Percentiles rank a stretch among this genome's conserved stretches.
These are phyloP conservation scores for Cyprinodon variegatus DNA, from an alignment of 2,113 vertebrate genomes.

Conservation along the genomic window DNA sequence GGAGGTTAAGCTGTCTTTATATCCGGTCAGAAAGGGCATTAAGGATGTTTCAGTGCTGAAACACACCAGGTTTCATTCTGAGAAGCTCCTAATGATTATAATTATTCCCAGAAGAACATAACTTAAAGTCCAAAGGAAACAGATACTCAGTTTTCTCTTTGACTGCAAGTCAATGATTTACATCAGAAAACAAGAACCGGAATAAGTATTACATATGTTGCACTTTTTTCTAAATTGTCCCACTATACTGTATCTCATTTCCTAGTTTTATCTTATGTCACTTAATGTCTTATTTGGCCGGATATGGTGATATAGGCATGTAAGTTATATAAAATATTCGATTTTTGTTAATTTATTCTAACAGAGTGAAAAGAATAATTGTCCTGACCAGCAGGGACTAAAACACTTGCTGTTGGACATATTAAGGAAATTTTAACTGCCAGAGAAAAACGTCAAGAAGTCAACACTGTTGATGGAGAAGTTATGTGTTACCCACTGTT, in stretches of 20 bases:
- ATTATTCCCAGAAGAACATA: conserved; percentile 15
- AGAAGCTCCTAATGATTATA: conserved; percentile 12
- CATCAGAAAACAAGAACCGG: neutral
- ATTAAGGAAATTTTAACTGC: too few relatives aligned
- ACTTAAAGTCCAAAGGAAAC: neutral
- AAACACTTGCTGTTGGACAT: too few relatives aligned
- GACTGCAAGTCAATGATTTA: neutral
- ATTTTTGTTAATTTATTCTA: neutral
- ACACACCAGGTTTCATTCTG: conserved; percentile 27
- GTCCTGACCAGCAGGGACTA: neutral
- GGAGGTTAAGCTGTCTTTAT: too few relatives aligned
- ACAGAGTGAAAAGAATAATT: neutral
- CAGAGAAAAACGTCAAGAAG: too few relatives aligned
- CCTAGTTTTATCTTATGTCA: too few relatives aligned
- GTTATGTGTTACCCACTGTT: too few relatives aligned
- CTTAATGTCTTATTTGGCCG: neutral
- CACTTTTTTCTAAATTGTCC: neutral
- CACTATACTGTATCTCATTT: neutral
- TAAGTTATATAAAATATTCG: neutral
- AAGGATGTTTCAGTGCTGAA: neutral
- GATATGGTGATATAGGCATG: neutral
- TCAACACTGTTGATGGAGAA: too few relatives aligned
- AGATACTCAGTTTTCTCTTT: neutral
- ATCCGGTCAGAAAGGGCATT: neutral
- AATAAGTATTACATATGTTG: neutral